phyloP scores from a whole-genome alignment of 2,888 invertebrate species.

The Ariolimax columbianus region DNA sequence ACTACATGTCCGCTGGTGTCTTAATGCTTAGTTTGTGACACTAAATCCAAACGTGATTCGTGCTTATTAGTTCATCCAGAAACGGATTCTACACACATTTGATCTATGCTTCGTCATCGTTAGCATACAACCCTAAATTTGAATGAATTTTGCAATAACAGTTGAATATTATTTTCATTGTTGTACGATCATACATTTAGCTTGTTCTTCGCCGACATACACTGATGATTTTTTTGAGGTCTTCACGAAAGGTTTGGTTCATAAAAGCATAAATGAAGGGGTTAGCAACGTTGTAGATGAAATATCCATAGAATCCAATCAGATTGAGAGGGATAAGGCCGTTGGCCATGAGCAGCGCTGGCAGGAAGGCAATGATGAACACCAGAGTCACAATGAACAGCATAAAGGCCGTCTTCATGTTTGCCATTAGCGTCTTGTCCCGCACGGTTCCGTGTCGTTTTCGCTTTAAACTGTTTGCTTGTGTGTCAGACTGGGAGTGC shows the following conservation, averaged over 20 bases:
- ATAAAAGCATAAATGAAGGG: slow-evolving; percentile 55
- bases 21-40: no score
- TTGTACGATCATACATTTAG: not conserved
- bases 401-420: slow-evolving; percentile 78
- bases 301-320: slow-evolving; percentile 77
- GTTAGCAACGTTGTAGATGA: slow-evolving; percentile 75
- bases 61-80: no score
- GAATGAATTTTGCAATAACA: no score
- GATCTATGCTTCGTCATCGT: no score
- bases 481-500: not conserved
- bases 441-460: slow-evolving; percentile 55
- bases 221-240: slow-evolving; percentile 58
- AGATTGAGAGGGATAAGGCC: slow-evolving; percentile 66
- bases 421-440: slow-evolving; percentile 67
- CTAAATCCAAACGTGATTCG: no score
- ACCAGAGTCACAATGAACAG: slow-evolving; percentile 78
- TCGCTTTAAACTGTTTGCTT: slow-evolving; percentile 34
- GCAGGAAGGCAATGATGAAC: slow-evolving; percentile 76
- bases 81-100: no score
- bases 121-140: no score
- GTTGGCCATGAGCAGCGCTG: slow-evolving; percentile 77
- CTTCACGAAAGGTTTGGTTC: slow-evolving; percentile 70
- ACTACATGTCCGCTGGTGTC: no score
- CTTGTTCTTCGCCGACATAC: slow-evolving; percentile 6
- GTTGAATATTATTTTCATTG: no score